Base-by-base conservation (phyloP, 2,797 vertebrate species). In the Esox masquinongy region DNA sequence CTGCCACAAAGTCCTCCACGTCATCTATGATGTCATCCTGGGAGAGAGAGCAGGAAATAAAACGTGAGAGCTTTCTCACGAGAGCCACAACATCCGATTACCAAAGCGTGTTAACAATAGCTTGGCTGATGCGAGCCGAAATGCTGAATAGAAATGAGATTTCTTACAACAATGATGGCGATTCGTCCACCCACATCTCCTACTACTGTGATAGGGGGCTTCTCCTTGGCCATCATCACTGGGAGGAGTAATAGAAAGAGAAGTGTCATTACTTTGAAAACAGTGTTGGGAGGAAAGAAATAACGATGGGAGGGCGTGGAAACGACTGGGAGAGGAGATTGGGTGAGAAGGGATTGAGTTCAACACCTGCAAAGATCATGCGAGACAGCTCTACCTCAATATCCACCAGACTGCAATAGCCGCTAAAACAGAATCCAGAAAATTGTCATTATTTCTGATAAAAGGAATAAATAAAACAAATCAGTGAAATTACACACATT, bases 211-310 rank as follows among this genome's bases (percentile, higher is more conserved):
- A 99, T 99, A 0, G 98, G 98, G 0, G 98, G 98, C 80, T 99
- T 99, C 92, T 99, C 98, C 88, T 99, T 99, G 49, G 98, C 96
- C 95, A 99, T 99, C 98, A 99, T 96, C 85, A 98, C 98, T 99
- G 82, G 68, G 87, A 88, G 15, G 85, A 11, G 56, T 11, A 61
- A 83, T 73, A 79, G 16, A 31, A n/a, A 70, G 43, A 70, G 24
- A 8, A 3, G 24, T 16, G 61, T 68, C 0, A 19, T 76, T 56
- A 68, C 19, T 43, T 53, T 68, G 0, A 2, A 49, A 36, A 3
- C 1, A 0, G 26, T 2, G 0, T 61, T 6, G 31, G 2, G 4
- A 31, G 11, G 12, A 12, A 14, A 1, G 0, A 34, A 66, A 66
- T 16, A 36, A 29, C 2, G 2, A 43, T 1, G 0, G 36, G 15